These are phyloP conservation scores for Hesperophylax magnus DNA, from an alignment of 1,140 invertebrate species.

Conservation along the genomic window DNA sequence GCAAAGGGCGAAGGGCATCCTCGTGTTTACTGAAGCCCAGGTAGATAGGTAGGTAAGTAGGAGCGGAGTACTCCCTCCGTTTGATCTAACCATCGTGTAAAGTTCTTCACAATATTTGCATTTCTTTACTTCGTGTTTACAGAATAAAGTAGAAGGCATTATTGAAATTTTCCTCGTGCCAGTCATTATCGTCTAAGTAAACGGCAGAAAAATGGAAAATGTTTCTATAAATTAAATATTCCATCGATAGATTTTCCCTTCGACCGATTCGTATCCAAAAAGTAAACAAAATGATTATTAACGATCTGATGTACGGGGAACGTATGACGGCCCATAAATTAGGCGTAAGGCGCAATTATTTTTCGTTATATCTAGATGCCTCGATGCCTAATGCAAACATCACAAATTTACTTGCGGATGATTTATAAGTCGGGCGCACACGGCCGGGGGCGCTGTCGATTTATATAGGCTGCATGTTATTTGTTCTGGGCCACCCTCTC, in stretches of 20 bases:
- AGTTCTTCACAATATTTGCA: too few relatives aligned
- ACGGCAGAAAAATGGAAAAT: constrained; percentile 21
- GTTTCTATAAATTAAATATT: constrained; percentile 24
- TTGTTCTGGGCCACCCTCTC: constrained; percentile 48
- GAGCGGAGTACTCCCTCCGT: too few relatives aligned
- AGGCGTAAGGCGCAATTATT: constrained; percentile 56
- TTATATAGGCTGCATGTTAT: constrained; percentile 54
- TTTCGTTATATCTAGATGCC: constrained; percentile 55
- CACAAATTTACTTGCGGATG: constrained; percentile 58
- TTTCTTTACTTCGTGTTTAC: too few relatives aligned
- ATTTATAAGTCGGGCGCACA: constrained; percentile 54
- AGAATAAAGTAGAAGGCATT: not conserved
- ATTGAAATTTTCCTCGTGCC: not conserved
- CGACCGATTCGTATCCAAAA: constrained; percentile 37
- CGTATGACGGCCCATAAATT: constrained; percentile 52
- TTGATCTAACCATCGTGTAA: too few relatives aligned
- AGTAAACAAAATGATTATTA: constrained; percentile 49
- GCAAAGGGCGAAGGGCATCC: too few relatives aligned
- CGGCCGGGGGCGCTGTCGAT: constrained; percentile 47
- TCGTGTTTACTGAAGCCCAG: too few relatives aligned
- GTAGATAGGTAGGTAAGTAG: too few relatives aligned
- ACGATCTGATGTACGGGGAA: constrained; percentile 41
- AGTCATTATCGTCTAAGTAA: constrained; percentile 21
- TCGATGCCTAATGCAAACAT: constrained; percentile 56
- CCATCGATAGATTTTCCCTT: constrained; percentile 29